Base-by-base conservation (phyloP, 2,797 vertebrate genomes). In the Neosilurus mollespiculum region DNA sequence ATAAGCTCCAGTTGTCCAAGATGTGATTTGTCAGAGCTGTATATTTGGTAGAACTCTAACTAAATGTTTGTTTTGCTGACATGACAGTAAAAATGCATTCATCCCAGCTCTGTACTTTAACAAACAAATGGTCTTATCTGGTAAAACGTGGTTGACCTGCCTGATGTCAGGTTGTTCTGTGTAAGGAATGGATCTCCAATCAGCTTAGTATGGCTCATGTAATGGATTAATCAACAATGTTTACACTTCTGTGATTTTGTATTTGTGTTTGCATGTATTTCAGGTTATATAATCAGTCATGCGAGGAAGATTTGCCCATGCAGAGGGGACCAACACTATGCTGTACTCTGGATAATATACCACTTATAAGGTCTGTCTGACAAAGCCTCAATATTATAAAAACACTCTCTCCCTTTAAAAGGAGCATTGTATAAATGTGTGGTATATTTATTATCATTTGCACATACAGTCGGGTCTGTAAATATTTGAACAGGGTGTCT, bases 231-330 rank as follows among this genome's bases (percentile, higher is more conserved):
- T 54, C 11, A 24, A 4, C 49, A 43, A 9, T 83, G 51, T 56
- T 73, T 69, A 54, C 22, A 61, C 12, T 72, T 71, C 0, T 70
- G 30, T 78, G 37, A 76, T 73, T 66, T 49, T 82, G 20, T 34
- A 51, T 83, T 49, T 82, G 16, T 66, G 14, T 69, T 2, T 83
- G 70, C 77, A 4, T 72, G 87, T 87, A 83, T 80, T 71, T 87
- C 88, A 94, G 94, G 94, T 91, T 90, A 86, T 94, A 94, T 82
- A 94, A 94, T 87, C 93, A 94, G 82, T 93, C 92, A 0, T 94
- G 94, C 0, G 90, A 90, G 0, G 54, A 86, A 79, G 89, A 92
- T 76, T 77, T 90, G 67, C 26, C 81, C 58, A 37, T 83, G 43
- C 88, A 90, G 81, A 88, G 58, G 0, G 79, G 91, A 70, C 89